Conservation (phyloP, 2,797 vertebrate species). For the Mergus octosetaceus region DNA sequence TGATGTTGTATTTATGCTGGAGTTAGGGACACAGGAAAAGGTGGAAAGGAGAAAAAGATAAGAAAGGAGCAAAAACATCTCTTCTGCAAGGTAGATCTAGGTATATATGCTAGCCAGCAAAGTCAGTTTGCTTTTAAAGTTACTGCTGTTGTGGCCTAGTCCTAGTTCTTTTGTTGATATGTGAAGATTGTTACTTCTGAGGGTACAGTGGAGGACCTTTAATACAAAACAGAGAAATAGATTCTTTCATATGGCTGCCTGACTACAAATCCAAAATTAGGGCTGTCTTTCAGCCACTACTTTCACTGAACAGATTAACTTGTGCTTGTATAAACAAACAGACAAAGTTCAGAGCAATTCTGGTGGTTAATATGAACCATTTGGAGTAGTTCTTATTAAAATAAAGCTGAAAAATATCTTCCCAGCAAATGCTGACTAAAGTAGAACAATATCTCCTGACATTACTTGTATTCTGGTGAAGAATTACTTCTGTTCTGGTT, state of each 20-base stretch:
- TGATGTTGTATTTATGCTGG: background rate
- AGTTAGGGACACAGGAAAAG: background rate
- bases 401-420: constrained; percentile 18
- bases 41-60: background rate
- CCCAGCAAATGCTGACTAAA: background rate
- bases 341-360: background rate
- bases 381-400: constrained; percentile 23
- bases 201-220: background rate
- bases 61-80: accelerated
- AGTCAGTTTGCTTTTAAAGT: background rate
- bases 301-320: constrained; percentile 23
- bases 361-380: constrained; percentile 26
- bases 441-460: background rate
- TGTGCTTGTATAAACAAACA: constrained; percentile 18
- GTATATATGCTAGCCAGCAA: background rate
- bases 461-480: background rate
- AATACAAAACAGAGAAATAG: background rate
- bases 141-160: background rate
- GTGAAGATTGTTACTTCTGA: background rate
- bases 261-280: background rate
- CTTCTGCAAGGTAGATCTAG: background rate
- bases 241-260: background rate
- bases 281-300: background rate
- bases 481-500: background rate
- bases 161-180: background rate